Percentiles rank a stretch among this genome's conserved stretches.
phyloP scores from a whole-genome alignment of 30 jellyfish, hydroid and myxozoan genomes.

The Aurelia aurita region DNA sequence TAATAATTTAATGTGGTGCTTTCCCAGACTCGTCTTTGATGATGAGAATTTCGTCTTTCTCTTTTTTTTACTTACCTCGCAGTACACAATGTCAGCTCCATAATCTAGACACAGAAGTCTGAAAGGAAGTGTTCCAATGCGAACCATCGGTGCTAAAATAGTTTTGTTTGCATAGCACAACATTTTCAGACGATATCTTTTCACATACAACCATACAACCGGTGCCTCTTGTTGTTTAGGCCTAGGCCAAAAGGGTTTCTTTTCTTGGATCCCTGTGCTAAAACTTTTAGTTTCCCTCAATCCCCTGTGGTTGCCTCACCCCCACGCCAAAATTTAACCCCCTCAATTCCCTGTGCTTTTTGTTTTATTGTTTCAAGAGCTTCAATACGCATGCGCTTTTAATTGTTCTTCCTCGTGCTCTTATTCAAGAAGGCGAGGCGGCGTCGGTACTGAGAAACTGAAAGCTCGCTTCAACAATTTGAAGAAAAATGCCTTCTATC shows the following conservation, averaged over 20 bases:
- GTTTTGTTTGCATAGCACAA: slow-evolving; percentile 34
- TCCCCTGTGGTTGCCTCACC: no score
- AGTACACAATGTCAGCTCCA: slow-evolving; percentile 95
- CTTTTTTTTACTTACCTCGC: no score
- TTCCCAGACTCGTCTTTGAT: no score
- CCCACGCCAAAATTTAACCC: neutral
- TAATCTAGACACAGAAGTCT: slow-evolving; percentile 86
- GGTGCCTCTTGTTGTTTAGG: neutral
- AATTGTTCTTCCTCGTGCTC: neutral
- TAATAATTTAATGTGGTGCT: no score
- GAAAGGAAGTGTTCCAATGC: slow-evolving; percentile 92
- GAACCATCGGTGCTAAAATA: slow-evolving; percentile 98
- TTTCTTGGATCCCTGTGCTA: neutral
- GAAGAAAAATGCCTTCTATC: neutral
- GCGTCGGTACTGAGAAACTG: no score
- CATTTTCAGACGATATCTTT: neutral
- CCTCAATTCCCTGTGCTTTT: neutral
- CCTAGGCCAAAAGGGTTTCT: neutral
- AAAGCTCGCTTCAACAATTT: no score
- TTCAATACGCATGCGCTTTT: neutral
- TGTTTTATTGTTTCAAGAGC: neutral
- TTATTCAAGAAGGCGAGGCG: no score
- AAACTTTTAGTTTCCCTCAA: no score
- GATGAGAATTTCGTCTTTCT: no score
- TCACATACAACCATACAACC: no score